These are phyloP conservation scores for Drosophila busckii DNA, from an alignment of 1,140 invertebrate genomes.

Conservation along the genomic window DNA sequence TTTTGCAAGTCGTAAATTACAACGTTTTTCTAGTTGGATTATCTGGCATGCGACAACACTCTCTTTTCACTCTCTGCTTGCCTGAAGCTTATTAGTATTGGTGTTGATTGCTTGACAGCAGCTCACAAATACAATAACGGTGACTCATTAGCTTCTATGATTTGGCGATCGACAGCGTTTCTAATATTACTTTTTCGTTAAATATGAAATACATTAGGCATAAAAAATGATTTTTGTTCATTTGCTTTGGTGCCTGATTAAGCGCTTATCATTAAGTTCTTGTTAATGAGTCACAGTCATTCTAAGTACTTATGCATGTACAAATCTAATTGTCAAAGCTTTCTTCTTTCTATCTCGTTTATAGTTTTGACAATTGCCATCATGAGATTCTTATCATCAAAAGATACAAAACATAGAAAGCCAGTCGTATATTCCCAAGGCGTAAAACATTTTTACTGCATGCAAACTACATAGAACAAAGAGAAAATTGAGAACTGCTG, in stretches of 20 bases:
- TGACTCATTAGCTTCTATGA: slow-evolving; percentile 37
- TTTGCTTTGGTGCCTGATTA: slow-evolving; percentile 29
- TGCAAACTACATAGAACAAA: slow-evolving; percentile 48
- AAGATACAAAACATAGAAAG: background rate
- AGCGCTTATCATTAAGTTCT: slow-evolving; percentile 34
- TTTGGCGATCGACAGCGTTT: slow-evolving; percentile 26
- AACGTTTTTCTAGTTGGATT: slow-evolving; percentile 28
- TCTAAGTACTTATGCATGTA: background rate
- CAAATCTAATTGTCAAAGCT: background rate
- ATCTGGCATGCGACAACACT: slow-evolving; percentile 34
- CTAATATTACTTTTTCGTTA: slow-evolving; percentile 18
- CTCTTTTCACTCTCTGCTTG: background rate
- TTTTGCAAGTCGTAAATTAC: no score
- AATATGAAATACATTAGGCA: slow-evolving; percentile 2
- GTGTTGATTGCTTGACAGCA: slow-evolving; percentile 23
- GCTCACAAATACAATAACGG: slow-evolving; percentile 12
- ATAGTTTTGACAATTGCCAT: background rate
- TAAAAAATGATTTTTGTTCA: background rate
- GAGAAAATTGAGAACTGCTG: slow-evolving; percentile 42
- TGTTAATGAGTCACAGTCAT: slow-evolving; percentile 37
- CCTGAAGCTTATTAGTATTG: slow-evolving; percentile 36
- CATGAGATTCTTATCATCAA: background rate
- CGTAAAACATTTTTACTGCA: slow-evolving; percentile 31
- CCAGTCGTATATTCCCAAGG: slow-evolving; percentile 17
- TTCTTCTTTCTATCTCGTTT: no score